Evolutionary conservation across 2,888 invertebrate species (phyloP).

Genomic region (Orgyia antiqua): DNA sequence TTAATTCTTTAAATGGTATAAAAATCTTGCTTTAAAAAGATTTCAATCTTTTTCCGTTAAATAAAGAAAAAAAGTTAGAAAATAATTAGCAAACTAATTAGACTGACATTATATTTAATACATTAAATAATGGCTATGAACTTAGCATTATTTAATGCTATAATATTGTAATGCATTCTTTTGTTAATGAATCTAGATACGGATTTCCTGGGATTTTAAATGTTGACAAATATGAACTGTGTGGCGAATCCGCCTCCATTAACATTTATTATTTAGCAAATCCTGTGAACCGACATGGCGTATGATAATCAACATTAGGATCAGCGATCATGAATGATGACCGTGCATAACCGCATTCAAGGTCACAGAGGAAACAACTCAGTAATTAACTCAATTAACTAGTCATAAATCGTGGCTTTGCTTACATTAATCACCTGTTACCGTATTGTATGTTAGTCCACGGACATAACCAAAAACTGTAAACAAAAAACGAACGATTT

Average conservation of each 20-base stretch:
- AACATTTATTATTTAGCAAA: conserved; percentile 42
- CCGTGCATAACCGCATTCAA: conserved; percentile 57
- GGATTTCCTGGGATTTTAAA: conserved; percentile 25
- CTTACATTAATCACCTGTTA: too few relatives aligned
- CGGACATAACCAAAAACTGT: neutral
- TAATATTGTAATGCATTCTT: conserved; percentile 6
- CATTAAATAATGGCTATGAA: too few relatives aligned
- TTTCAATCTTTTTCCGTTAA: too few relatives aligned
- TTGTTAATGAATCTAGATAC: conserved; percentile 23
- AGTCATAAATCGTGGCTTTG: too few relatives aligned
- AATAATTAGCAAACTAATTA: too few relatives aligned
- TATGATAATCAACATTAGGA: conserved; percentile 54
- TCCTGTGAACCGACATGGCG: conserved; percentile 64
- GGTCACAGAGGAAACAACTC: conserved; percentile 62
- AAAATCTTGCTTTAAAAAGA: too few relatives aligned
- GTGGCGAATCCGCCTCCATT: conserved; percentile 43
- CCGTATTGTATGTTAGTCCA: neutral
- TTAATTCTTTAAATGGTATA: too few relatives aligned
- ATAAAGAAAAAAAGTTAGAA: too few relatives aligned
- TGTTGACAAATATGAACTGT: conserved; percentile 28
- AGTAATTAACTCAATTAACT: conserved; percentile 56
- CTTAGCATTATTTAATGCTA: too few relatives aligned
- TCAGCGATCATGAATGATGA: conserved; percentile 60
- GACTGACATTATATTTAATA: too few relatives aligned
- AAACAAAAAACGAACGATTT: too few relatives aligned